Evolutionary conservation across 2,888 invertebrate species (phyloP).

Genomic region (Troilus luridus): DNA sequence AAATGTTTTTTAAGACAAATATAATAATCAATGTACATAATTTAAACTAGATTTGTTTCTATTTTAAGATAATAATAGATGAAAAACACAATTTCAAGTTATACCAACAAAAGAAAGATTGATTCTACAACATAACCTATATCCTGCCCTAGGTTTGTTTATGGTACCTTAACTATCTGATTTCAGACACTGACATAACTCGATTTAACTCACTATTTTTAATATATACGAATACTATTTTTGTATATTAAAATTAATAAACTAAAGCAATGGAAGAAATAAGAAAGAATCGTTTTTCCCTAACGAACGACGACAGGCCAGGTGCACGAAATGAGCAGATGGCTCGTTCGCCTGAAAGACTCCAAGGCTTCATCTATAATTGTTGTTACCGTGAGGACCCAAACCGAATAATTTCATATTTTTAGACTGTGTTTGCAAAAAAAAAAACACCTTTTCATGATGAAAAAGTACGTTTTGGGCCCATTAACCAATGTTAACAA

Average conservation of each 20-base stretch:
- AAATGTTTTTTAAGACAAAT: too few species aligned
- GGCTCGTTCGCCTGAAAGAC: neutral
- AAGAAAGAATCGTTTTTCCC: neutral
- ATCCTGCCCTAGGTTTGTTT: too few species aligned
- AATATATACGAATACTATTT: neutral
- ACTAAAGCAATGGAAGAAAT: neutral
- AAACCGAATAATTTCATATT: neutral
- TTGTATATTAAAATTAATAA: neutral
- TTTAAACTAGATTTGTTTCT: too few species aligned
- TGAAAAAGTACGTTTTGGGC: too few species aligned
- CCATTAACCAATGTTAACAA: too few species aligned
- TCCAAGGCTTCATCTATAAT: slow-evolving; percentile 8
- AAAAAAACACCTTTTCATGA: too few species aligned
- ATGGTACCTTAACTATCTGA: neutral
- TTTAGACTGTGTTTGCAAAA: neutral
- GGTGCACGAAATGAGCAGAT: slow-evolving; percentile 18
- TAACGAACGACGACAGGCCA: neutral
- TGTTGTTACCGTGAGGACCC: neutral
- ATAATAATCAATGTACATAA: too few species aligned
- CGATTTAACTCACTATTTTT: neutral
- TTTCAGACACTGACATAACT: neutral
- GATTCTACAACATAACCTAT: too few species aligned
- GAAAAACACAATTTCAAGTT: too few species aligned
- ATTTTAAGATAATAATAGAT: too few species aligned
- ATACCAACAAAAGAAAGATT: too few species aligned